These are phyloP conservation scores for Vicugna pacos DNA, from an alignment of 2,113 vertebrate genomes.

Conservation along the genomic window DNA sequence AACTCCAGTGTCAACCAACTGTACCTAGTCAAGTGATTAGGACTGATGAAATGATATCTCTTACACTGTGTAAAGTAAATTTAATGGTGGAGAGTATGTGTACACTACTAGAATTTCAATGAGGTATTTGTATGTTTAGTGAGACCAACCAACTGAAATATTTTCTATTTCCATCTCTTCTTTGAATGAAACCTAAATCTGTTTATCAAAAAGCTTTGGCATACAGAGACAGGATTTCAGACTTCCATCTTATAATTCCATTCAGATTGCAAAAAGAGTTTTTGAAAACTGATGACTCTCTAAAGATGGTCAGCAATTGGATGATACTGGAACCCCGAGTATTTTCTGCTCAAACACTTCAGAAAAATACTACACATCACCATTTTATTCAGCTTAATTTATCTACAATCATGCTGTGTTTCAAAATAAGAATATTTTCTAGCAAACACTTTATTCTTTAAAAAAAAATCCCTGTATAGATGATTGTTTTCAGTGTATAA, in stretches of 20 bases:
- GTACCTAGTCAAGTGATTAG: neutral
- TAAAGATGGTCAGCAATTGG: neutral
- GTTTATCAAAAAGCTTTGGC: neutral
- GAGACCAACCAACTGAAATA: neutral
- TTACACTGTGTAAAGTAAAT: neutral
- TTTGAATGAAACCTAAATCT: neutral
- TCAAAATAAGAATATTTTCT: neutral
- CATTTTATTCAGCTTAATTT: conserved; percentile 38
- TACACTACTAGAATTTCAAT: neutral
- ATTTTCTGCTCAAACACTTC: neutral
- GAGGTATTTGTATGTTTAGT: neutral
- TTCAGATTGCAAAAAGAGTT: neutral
- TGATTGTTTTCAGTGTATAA: neutral
- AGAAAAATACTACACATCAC: neutral
- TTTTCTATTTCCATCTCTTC: neutral
- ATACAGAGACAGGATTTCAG: neutral
- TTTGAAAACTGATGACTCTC: neutral
- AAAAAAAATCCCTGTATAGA: neutral
- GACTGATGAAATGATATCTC: neutral
- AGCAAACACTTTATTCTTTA: neutral
- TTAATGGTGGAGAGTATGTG: neutral
- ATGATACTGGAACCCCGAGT: neutral
- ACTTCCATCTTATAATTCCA: neutral
- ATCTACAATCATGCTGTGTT: neutral
- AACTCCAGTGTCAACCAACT: neutral